Conservation (phyloP, 2,888 invertebrate species). For the Ptychoptera contaminata region DNA sequence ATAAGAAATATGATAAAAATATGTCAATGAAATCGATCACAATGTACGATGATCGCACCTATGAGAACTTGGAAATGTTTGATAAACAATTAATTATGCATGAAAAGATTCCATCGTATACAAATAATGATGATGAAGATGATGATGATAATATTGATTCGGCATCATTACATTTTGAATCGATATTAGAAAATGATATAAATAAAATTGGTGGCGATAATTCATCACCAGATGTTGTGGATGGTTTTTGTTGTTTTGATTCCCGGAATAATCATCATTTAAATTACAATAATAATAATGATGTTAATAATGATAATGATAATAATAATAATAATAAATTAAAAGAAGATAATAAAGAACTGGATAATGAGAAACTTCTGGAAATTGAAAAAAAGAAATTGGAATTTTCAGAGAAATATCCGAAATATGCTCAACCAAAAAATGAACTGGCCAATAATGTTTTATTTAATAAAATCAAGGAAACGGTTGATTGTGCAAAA, state of each 20-base stretch:
- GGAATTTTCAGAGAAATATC: constrained; percentile 12
- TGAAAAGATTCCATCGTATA: neutral
- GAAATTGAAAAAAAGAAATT: constrained; percentile 22
- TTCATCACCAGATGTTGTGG: neutral
- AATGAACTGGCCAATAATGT: constrained; percentile 28
- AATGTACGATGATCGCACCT: constrained; percentile 4
- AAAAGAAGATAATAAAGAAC: no score
- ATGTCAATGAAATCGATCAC: constrained; percentile 6
- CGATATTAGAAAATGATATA: constrained; percentile 26
- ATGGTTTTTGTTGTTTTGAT: neutral
- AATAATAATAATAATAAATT: constrained; percentile 22
- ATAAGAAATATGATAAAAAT: neutral
- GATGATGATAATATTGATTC: constrained; percentile 18
- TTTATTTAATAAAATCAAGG: constrained; percentile 29
- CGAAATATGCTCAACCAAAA: constrained; percentile 10
- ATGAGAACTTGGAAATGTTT: constrained; percentile 8
- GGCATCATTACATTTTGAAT: constrained; percentile 30
- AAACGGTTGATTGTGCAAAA: constrained; percentile 25
- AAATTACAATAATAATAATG: constrained; percentile 25
- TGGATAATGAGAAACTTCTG: constrained; percentile 23
- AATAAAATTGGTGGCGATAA: constrained; percentile 16
- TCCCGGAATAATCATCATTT: constrained; percentile 29
- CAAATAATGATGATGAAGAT: neutral
- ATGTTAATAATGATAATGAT: constrained; percentile 28
- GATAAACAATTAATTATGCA: neutral